A percentile compares a stretch with the other conserved stretches of the same genome.
Conservation (phyloP, 1,140 invertebrate genomes). For the honey bee (Apis mellifera) region Amel_HAv3.1 CM009931.2:23130001-23130500, state of each 20-base stretch:
- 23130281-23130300: not conserved
- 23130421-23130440: too few species aligned
- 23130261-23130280: slow-evolving; percentile 23
- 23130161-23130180: slow-evolving; percentile 24
- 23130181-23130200: not conserved
- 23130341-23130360: too few species aligned
- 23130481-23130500: too few species aligned
- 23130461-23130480: too few species aligned
- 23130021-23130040: slow-evolving; percentile 62
- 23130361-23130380: too few species aligned
- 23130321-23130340: not conserved
- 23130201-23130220: too few species aligned
- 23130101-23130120: slow-evolving; percentile 15
- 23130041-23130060: slow-evolving; percentile 58
- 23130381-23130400: too few species aligned
- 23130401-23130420: too few species aligned
- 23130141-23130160: slow-evolving; percentile 43
- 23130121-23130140: slow-evolving; percentile 44
- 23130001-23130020: slow-evolving; percentile 53
- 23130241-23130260: slow-evolving; percentile 37
- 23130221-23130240: slow-evolving; percentile 29
- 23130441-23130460: too few species aligned
- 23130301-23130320: not conserved
- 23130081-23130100: slow-evolving; percentile 51
- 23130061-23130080: slow-evolving; percentile 61